Evolutionary conservation across 2,113 vertebrate genomes (phyloP), one percentile per base, ranked within the genome.

Genomic region (Carassius gibelio): DNA sequence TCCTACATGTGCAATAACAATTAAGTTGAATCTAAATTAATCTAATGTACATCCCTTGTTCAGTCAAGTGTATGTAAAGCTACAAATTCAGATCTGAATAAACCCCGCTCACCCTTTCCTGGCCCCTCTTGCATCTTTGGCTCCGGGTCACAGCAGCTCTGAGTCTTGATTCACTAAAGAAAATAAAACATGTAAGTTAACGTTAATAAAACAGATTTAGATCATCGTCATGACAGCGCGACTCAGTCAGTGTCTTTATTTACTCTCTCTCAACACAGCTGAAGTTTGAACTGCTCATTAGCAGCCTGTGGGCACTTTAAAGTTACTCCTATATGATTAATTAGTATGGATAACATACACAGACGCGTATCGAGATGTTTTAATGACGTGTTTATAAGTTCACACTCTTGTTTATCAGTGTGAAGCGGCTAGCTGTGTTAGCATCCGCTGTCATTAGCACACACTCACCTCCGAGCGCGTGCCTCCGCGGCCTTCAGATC

Each of bases 71-170:
- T 50, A 26, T 36, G 75, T 14, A 4, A 77, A 84, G 64, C 36
- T 19, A 64, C 17, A 59, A 3, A 59, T n/a, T 7, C 59, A 21
- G 38, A 75, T 36, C 1, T 15, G 30, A 15, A 68, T 68, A 1
- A 68, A 62, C n/a, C 48, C 30, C 55, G 80, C 83, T 59, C 79
- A 88, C 84, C 86, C 61, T 90, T 87, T 81, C 66, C 83, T 57
- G 84, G 69, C 52, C 81, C 81, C 76, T 77, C 78, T 45, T 85
- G 85, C 86, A 88, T 91, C 71, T 91, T 89, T 85, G 87, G 85
- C 64, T 86, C 86, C 57, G 64, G 61, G 86, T 84, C n/a, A 66
- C 80, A 81, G 45, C 76, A 85, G 85, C 69, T 75, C 52, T 26
- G 45, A 61, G 57, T 59, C 50, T 62, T 34, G n/a, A 45, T 62